phyloP scores from a whole-genome alignment of 2,797 vertebrate species.

The Pseudomugil tenellus region DNA sequence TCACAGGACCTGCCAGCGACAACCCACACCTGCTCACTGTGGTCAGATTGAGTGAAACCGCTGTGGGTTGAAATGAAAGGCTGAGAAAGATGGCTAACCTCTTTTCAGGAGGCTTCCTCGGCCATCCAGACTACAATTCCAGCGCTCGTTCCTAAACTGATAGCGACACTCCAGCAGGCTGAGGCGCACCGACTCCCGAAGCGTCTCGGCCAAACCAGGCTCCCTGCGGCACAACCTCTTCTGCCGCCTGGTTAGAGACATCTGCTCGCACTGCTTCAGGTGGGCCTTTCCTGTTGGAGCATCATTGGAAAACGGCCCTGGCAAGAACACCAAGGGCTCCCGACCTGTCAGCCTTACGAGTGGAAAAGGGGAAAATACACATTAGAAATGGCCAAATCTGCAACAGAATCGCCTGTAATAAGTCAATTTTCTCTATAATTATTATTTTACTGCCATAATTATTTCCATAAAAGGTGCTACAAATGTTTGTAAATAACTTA shows the following conservation, averaged over 20 bases:
- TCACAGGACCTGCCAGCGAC: neutral
- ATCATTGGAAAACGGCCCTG: constrained; percentile 83
- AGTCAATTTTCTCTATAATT: neutral
- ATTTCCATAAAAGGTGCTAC: neutral
- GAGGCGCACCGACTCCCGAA: constrained; percentile 92
- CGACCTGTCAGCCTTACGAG: constrained; percentile 89
- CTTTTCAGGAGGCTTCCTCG: constrained; percentile 92
- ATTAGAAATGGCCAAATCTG: neutral
- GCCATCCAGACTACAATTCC: constrained; percentile 98
- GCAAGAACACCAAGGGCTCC: constrained; percentile 88
- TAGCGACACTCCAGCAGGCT: constrained; percentile 93
- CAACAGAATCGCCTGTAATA: neutral
- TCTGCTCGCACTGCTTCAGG: constrained; percentile 95
- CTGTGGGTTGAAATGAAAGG: neutral
- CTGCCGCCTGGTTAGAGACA: constrained; percentile 90
- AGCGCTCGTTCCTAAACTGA: constrained; percentile 95
- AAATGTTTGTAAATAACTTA: neutral
- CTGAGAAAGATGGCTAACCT: constrained; percentile 76
- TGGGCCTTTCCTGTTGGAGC: constrained; percentile 83
- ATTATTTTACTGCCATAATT: neutral
- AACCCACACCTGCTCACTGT: neutral
- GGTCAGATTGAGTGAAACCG: neutral
- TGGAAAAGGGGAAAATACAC: neutral
- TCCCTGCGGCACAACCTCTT: constrained; percentile 93
- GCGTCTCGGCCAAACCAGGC: constrained; percentile 92